phyloP scores from a whole-genome alignment of 2,888 invertebrate genomes.

The Crossocerus cetratus region DNA sequence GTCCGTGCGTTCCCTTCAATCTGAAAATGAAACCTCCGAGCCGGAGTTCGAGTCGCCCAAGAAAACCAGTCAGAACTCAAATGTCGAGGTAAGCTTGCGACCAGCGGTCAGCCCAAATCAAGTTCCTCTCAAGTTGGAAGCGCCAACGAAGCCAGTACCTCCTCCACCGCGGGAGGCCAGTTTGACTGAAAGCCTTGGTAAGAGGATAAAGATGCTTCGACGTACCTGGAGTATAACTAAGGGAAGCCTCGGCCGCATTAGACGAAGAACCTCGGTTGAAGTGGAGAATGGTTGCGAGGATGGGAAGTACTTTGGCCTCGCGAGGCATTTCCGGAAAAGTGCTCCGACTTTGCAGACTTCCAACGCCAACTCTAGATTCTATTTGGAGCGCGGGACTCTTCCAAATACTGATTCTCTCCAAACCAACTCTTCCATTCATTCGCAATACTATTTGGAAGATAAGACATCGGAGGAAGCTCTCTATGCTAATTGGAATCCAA shows the following conservation, averaged over 20 bases:
- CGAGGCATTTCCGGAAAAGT: conserved; percentile 67
- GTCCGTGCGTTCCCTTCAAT: conserved; percentile 64
- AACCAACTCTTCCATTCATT: background rate
- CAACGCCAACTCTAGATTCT: background rate
- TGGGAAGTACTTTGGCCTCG: conserved; percentile 69
- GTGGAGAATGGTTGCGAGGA: conserved; percentile 45
- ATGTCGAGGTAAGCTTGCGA: too few species aligned
- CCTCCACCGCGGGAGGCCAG: conserved; percentile 71
- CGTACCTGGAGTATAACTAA: conserved; percentile 75
- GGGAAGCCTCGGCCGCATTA: conserved; percentile 70
- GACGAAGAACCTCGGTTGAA: conserved; percentile 62
- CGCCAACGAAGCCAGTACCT: conserved; percentile 68
- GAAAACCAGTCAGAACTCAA: background rate
- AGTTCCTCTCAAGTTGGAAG: conserved; percentile 41
- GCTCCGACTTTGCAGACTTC: background rate
- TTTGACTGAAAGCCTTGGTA: conserved; percentile 68
- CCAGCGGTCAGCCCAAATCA: too few species aligned
- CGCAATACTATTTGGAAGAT: background rate
- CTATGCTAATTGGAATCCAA: background rate
- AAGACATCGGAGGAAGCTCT: background rate
- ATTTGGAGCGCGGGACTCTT: background rate
- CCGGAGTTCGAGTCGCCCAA: conserved; percentile 55
- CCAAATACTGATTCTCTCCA: too few species aligned
- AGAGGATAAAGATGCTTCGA: conserved; percentile 70
- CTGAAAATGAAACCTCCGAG: conserved; percentile 60